phyloP scores from a whole-genome alignment of 2,888 invertebrate species.

The Agrochola lota region DNA sequence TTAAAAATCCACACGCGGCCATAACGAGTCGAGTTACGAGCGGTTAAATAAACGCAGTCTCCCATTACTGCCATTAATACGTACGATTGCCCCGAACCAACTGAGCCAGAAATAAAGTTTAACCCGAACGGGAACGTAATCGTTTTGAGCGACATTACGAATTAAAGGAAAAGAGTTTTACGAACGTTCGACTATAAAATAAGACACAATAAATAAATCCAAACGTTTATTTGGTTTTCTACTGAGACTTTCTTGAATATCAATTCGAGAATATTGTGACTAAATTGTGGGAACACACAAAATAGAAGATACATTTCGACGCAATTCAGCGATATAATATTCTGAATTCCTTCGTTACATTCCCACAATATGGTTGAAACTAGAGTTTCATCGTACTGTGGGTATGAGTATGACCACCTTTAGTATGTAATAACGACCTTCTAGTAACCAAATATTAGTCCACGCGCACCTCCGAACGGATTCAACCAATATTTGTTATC shows the following conservation, averaged over 20 bases:
- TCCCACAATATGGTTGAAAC: slow-evolving; percentile 32
- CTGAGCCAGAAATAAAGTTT: slow-evolving; percentile 86
- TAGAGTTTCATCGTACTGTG: slow-evolving; percentile 23
- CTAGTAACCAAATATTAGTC: slow-evolving; percentile 85
- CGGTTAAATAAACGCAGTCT: slow-evolving; percentile 88
- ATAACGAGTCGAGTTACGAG: slow-evolving; percentile 86
- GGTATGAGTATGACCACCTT: slow-evolving; percentile 70
- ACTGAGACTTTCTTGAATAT: slow-evolving; percentile 34
- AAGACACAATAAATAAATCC: slow-evolving; percentile 50
- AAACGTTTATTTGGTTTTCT: slow-evolving; percentile 35
- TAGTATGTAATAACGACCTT: slow-evolving; percentile 84
- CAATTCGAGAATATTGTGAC: slow-evolving; percentile 18
- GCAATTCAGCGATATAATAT: background rate
- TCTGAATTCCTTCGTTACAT: slow-evolving; percentile 13
- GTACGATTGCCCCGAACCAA: slow-evolving; percentile 78
- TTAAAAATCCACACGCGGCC: slow-evolving; percentile 85
- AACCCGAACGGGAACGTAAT: slow-evolving; percentile 76
- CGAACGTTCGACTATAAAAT: slow-evolving; percentile 46
- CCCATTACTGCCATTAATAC: slow-evolving; percentile 82
- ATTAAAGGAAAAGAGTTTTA: slow-evolving; percentile 68
- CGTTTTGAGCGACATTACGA: slow-evolving; percentile 65
- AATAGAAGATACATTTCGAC: slow-evolving; percentile 5
- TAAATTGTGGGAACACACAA: slow-evolving; percentile 29
- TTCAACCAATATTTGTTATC: slow-evolving; percentile 88
- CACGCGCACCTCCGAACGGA: slow-evolving; percentile 86